These are phyloP conservation scores for Gadopsis marmoratus DNA, from an alignment of 2,797 vertebrate genomes.

Conservation along the genomic window DNA sequence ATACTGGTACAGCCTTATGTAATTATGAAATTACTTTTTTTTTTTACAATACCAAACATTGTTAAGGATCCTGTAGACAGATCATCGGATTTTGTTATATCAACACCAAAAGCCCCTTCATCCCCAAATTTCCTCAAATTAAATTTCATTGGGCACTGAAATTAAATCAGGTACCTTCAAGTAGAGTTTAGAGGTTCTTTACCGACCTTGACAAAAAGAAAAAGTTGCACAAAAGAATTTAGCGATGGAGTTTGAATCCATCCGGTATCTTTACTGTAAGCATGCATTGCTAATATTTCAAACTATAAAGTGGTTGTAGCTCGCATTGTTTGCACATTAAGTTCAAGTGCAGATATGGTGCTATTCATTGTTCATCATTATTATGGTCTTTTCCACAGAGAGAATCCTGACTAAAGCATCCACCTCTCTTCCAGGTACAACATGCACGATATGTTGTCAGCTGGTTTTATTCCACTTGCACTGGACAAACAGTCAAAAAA, in stretches of 20 bases:
- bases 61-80: too few relatives aligned
- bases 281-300: background rate
- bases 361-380: background rate
- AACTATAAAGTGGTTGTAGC: background rate
- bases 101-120: too few relatives aligned
- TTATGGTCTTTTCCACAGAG: constrained; percentile 74
- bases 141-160: background rate
- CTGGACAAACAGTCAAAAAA: constrained; percentile 39
- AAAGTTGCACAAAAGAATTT: background rate
- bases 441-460: constrained; percentile 46
- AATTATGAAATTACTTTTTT: too few relatives aligned
- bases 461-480: constrained; percentile 47
- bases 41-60: too few relatives aligned
- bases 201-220: background rate
- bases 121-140: too few relatives aligned
- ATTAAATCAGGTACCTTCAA: background rate
- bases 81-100: too few relatives aligned
- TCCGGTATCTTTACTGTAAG: background rate
- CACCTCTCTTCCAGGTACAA: constrained; percentile 72
- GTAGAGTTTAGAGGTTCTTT: background rate
- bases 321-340: background rate
- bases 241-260: background rate
- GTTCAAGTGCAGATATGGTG: background rate
- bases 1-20: too few relatives aligned
- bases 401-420: constrained; percentile 76